A percentile compares a stretch with the other conserved stretches of the same genome.
phyloP scores from a whole-genome alignment of 2,888 invertebrate species.

The Alloplasta piceator region DNA sequence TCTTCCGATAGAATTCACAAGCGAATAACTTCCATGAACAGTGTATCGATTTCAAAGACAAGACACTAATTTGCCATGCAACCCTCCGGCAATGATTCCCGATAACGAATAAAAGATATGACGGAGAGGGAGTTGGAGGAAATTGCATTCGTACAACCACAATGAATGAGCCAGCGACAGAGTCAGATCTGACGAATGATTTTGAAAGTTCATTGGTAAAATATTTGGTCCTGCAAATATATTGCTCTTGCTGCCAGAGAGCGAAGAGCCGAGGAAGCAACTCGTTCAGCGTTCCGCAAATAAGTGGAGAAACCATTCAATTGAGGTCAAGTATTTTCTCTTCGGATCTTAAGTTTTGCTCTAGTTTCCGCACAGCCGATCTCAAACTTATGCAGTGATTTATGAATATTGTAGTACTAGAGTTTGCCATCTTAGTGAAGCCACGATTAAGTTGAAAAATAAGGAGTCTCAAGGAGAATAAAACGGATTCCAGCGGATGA shows the following conservation, averaged over 20 bases:
- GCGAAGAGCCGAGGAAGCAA: slow-evolving; percentile 5
- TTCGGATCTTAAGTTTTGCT: not conserved
- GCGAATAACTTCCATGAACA: not conserved
- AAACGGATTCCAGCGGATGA: not conserved
- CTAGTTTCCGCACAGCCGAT: slow-evolving; percentile 3
- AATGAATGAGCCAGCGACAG: not conserved
- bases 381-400: not conserved
- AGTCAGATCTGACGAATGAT: slow-evolving; percentile 14
- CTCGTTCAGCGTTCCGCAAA: slow-evolving; percentile 7
- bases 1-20: slow-evolving; percentile 9
- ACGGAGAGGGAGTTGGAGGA: not conserved
- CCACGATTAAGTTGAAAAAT: not conserved
- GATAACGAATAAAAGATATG: not conserved
- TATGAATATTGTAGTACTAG: not conserved
- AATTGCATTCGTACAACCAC: not conserved
- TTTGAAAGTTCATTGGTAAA: slow-evolving; percentile 52
- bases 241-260: slow-evolving; percentile 35
- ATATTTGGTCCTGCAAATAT: slow-evolving; percentile 54
- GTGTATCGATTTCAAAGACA: not conserved
- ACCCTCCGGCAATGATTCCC: not conserved
- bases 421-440: not conserved
- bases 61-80: not conserved
- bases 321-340: slow-evolving; percentile 45
- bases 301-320: slow-evolving; percentile 20
- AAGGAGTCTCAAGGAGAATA: not conserved